Percentiles rank a stretch among this genome's conserved stretches.
These are phyloP conservation scores for Anolis apletophallus DNA, from an alignment of 2,797 vertebrate genomes.

Conservation along the genomic window DNA sequence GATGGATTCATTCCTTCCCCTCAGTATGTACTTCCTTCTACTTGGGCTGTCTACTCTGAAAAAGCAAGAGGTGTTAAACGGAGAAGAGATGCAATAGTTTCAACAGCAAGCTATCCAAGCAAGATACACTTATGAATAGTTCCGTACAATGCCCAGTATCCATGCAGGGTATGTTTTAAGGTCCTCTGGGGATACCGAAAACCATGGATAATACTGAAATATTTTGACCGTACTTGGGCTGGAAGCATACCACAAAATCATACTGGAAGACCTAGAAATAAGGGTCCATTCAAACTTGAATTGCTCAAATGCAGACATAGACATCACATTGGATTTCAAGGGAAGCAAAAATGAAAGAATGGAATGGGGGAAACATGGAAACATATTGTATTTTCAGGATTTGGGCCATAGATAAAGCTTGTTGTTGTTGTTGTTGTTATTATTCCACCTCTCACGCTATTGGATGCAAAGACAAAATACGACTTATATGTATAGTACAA, in stretches of 20 bases:
- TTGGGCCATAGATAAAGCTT: not conserved
- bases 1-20: conserved; percentile 6
- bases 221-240: too few species aligned
- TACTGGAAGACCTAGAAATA: too few species aligned
- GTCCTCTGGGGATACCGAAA: too few species aligned
- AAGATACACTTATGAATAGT: not conserved
- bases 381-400: not conserved
- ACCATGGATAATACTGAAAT: too few species aligned
- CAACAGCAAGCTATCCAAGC: not conserved
- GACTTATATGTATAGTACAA: too few species aligned
- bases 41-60: not conserved
- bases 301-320: not conserved
- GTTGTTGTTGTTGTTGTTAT: too few species aligned
- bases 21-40: not conserved
- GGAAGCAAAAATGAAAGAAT: not conserved
- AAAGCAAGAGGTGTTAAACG: not conserved
- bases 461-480: too few species aligned
- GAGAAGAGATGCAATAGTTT: not conserved
- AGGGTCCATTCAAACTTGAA: not conserved
- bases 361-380: not conserved
- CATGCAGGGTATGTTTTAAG: too few species aligned
- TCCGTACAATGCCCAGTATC: too few species aligned
- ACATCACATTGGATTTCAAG: not conserved
- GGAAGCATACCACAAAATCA: too few species aligned
- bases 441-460: too few species aligned